These are phyloP conservation scores for Pogonocichla stellata DNA, from an alignment of 2,113 vertebrate genomes.

Conservation along the genomic window DNA sequence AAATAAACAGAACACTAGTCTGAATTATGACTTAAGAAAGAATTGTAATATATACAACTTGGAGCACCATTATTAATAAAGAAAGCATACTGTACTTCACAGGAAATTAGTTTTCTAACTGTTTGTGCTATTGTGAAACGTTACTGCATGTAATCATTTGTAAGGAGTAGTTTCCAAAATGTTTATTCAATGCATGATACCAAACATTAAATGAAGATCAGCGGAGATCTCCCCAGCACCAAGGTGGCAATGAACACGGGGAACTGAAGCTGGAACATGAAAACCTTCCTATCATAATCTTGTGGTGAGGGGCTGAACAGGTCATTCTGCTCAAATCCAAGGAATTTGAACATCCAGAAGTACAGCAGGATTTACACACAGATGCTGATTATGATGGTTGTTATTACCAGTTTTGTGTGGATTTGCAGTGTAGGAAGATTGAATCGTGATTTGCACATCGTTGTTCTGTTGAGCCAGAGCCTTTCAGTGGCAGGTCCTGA, in stretches of 20 bases:
- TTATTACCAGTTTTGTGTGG: background rate
- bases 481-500: background rate
- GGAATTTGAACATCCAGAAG: background rate
- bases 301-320: background rate
- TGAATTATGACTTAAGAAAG: constrained; percentile 21
- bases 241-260: background rate
- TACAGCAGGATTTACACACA: rapidly evolving
- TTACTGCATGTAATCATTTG: background rate
- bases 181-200: background rate
- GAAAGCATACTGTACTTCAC: constrained; percentile 2
- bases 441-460: rapidly evolving
- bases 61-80: constrained; percentile 13
- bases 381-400: too few species aligned
- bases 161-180: background rate
- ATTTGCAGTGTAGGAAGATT: background rate
- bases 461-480: background rate
- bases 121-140: constrained; percentile 4
- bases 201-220: background rate
- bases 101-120: constrained; percentile 56
- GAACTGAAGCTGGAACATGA: background rate
- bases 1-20: constrained; percentile 19
- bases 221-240: background rate
- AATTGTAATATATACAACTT: constrained; percentile 13
- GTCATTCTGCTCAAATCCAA: background rate
- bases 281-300: background rate